Evolutionary conservation across 2,888 invertebrate genomes (phyloP), one percentile per base, ranked within the genome.

Genomic region (Oxytorus armatus): DNA sequence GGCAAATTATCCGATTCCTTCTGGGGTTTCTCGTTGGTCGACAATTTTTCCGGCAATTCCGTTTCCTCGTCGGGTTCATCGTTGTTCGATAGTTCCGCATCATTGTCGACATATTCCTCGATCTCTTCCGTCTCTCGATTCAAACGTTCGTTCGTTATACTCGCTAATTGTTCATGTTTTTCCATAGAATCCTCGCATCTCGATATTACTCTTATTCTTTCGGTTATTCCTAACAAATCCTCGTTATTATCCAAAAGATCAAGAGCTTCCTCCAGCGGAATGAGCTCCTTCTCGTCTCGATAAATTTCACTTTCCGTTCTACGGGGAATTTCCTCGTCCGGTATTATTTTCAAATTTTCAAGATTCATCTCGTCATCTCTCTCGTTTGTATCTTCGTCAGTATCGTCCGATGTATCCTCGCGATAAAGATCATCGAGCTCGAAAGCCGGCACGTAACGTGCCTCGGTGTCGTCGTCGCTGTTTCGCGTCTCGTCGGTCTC

Each of bases 41-140:
- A 86, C 0, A 92, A 68, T 77, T 92, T 92, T 76, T 92, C 92
- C 0, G 93, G 90, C 21, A 93, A 84, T 0, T 91, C 90, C 61
- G 91, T 91, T 0, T 57, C 81, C 0, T 86, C 85, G 16, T 89
- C 83, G 36, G 59, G 49, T 39, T 72, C 84, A 14, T 83, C 84
- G 0, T 88, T 85, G 8, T 69, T 77, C 57, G 59, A 77, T 1
- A 68, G 42, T 5, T 74, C 77, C 14, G 11, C 53, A 16, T 47
- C 57, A 5, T 63, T 75, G 7, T 49, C 57, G 7, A 49, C 49
- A 7, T 59, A 42, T 0, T 65, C 76, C 4, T 49, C 47, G 10
- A 42, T 70, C 8, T 39, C 49, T 18, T 47, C 49, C 16, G 36
- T 70, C 47, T 51, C 63, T n/a, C 8, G 3, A 36, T 51, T 47